Evolutionary conservation across 2,113 vertebrate genomes (phyloP), one percentile per base, ranked within the genome.

Genomic region (Odontesthes bonariensis): DNA sequence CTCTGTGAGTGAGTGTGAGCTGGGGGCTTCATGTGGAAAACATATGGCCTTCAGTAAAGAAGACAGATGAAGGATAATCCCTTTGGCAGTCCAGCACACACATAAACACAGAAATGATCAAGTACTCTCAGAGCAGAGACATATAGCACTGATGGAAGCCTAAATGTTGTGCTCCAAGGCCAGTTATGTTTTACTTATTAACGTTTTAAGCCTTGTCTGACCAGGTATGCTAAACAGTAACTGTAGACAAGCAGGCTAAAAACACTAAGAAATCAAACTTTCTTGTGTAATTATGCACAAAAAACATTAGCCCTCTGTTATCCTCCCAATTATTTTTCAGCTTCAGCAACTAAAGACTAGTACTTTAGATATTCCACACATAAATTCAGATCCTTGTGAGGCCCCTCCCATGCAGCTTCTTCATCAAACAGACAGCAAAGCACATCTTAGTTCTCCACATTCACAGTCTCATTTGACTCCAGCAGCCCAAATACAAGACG

Each of bases 61-160:
- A 87, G 70, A 73, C 82, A 88, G 77, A 86, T 86, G 80, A 84
- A 79, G 77, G 81, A 89, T 93, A 92, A 94, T 93, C 92, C 88
- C 76, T 81, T 82, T 79, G 79, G 86, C 83, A 82, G 71, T 86
- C 61, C 69, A 79, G 68, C 54, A 5, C 17, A 16, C 49, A 61
- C 60, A 61, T 62, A 77, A 62, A 42, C 69, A 60, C 47, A 54
- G 68, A 66, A 11, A 53, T 23, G 84, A 77, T 76, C 73, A 71
- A 82, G 23, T 55, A 23, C 46, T 68, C 67, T 63, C 65, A 54
- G 20, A 32, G 52, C 35, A 22, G 16, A 20, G 55, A 52, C 57
- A 63, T 60, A 51, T 35, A 42, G 40, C 47, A 56, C 2, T 13
- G 35, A 42, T 49, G 57, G 47, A 44, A 60, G 64, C 55, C 51